Evolutionary conservation across 2,888 invertebrate genomes (phyloP), one percentile per base, ranked within the genome.

Genomic region (Hirtodrosophila trivittata): DNA sequence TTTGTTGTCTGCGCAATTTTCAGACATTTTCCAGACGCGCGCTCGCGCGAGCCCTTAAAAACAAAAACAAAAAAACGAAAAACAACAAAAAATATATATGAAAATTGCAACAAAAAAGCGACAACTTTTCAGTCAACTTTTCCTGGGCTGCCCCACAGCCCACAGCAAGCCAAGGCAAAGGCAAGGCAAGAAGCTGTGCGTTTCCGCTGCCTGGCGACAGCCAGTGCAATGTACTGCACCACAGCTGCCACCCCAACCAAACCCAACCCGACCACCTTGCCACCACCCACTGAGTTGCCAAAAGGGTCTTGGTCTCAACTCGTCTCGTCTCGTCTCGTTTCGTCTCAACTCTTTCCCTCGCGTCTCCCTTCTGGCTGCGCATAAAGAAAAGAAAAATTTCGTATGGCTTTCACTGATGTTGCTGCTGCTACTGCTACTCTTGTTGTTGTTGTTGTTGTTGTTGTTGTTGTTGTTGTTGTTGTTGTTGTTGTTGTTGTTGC

Each of bases 1-100:
- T 50, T 39, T 74, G 70, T 86, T 75, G 75, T 70, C 70, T 83
- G 68, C 64, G 54, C 69, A 77, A 72, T 78, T 86, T 87, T 75
- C 88, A 86, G 86, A 86, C 86, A 86, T 78, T 78, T 84, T 77
- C 78, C 86, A 86, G 86, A 86, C 86, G 75, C 74, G 72, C 74
- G 85, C 74, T 64, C 75, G 66, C 71, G 74, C 78, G 75, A 80
- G 72, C 77, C 75, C 70, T 74, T 67, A 72, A 69, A 71, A 72
- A 60, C 43, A 57, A 54, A 38, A 64, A 56, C 26, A 58, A 45
- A 58, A 51, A 57, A 59, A 68, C 71, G 75, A n/a, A 47, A 21
- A 39, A 42, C 28, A 28, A 28, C 10, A 30, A 38, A 32, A 45
- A 30, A 30, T 30, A 30, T 30, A 30, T 30, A 30, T n/a, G 5